Evolutionary conservation across 2,113 vertebrate species (phyloP), one percentile per base, ranked within the genome.

Genomic region (Leiothrix lutea): DNA sequence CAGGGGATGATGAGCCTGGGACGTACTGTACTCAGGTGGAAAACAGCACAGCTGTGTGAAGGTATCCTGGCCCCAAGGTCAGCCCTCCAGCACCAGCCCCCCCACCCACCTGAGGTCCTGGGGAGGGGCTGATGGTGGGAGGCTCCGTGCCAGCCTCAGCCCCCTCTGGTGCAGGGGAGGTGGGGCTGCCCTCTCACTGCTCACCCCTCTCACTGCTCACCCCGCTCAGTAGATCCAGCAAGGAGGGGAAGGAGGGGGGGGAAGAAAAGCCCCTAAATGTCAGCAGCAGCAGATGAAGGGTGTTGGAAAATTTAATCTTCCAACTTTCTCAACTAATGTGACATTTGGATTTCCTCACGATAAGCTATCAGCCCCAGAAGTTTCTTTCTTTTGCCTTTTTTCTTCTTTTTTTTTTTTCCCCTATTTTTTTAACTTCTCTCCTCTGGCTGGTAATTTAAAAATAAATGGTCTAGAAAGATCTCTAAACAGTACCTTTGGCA

Each of bases 381-480:
- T 98, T 98, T 96, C 78, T 88, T 89, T 92, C 80, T 97, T 96
- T 94, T 79, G 72, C 95, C 86, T 91, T 97, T 97, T 82, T 97
- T 95, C 72, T 81, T 82, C 42, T 17, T 22, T 20, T 47, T 91
- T 92, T 79, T 47, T 89, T 86, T 91, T 93, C 77, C 36, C 84
- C 2, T 11, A 2, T 33, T 80, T 83, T 89, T 90, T 75, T 28
- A 56, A 73, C 95, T 97, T 97, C 96, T 96, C 95, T 97, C 97
- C 97, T 97, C 97, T 97, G 97, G 95, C 97, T 98, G 96, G 98
- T 97, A 98, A 98, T 98, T 98, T 98, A 98, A 98, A 97, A 98
- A 97, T 97, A 98, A 98, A 98, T 98, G 97, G 97, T 98, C 96
- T 98, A 97, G 98, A 98, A 98, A 98, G 97, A 98, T 98, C 97